Evolutionary conservation across 1,140 invertebrate genomes (phyloP), one percentile per base, ranked within the genome.

Genomic region (Zaprionus tsacasi): DNA sequence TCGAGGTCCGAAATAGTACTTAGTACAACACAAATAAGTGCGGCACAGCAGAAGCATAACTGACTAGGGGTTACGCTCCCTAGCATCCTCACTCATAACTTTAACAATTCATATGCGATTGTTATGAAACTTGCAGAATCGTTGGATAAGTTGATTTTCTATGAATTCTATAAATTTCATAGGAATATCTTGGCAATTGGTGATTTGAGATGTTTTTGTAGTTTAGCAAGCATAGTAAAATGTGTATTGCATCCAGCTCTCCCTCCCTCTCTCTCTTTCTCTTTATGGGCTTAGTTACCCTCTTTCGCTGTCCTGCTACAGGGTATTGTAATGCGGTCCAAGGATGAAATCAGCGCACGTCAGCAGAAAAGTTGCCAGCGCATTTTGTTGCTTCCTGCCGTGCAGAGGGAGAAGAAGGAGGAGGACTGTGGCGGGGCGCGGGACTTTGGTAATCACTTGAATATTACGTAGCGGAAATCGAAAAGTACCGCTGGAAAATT

Each of bases 381-480:
- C 75, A 91, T 81, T 88, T 87, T 91, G 82, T 75, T 74, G 87
- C 85, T 88, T 88, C 85, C 85, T 80, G 79, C 70, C 21, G 21
- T 21, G 21, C 21, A 21, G 21, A 2, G 69, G 52, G 56, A 81
- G 76, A 76, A 67, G 72, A 52, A 55, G 81, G 71, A 45, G 45
- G 25, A 64, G n/a, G n/a, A n/a, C n/a, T n/a, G n/a, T n/a, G 38
- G 54, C 33, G 38, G 5, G 61, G 65, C 69, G 70, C 27, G 27
- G 27, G 27, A 30, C 59, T 71, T 66, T 60, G 74, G 79, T 82
- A 91, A 91, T 91, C 89, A 91, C 89, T 91, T 91, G 89, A 91
- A 91, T 91, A 91, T 91, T 91, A 91, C 85, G 76, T 69, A 89
- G 59, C 89, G 89, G 89, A 91, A 89, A 91, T 91, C 89, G 89